phyloP scores from a whole-genome alignment of 2,113 vertebrate genomes.

The Scophthalmus maximus region DNA sequence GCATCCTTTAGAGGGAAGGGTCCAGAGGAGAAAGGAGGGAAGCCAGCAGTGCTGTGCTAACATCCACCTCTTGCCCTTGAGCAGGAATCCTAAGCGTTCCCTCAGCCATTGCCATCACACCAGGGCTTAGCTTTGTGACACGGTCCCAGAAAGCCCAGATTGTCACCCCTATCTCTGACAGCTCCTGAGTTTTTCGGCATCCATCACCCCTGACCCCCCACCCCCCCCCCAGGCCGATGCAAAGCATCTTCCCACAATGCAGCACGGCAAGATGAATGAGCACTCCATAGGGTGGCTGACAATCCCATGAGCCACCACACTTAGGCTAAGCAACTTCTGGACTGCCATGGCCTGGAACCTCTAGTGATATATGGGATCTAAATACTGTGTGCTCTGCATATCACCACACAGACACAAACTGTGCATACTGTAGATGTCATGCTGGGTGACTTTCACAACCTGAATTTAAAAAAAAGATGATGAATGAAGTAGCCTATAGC shows the following conservation, averaged over 20 bases:
- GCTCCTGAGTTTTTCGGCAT: slow-evolving; percentile 47
- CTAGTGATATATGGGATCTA: slow-evolving; percentile 17
- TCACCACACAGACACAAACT: neutral
- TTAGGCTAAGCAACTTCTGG: slow-evolving; percentile 23
- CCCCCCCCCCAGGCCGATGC: slow-evolving; percentile 3
- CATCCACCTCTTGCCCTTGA: slow-evolving; percentile 59
- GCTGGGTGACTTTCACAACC: slow-evolving; percentile 11
- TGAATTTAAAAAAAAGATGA: neutral
- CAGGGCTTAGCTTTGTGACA: slow-evolving; percentile 40
- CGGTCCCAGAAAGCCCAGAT: slow-evolving; percentile 64
- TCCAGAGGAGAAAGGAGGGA: slow-evolving; percentile 26
- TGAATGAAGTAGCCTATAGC: too few species aligned
- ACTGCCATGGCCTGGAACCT: slow-evolving; percentile 1
- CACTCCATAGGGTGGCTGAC: slow-evolving; percentile 38
- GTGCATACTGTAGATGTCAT: neutral
- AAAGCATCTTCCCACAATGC: slow-evolving; percentile 57
- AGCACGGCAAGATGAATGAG: slow-evolving; percentile 65
- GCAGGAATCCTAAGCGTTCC: slow-evolving; percentile 13
- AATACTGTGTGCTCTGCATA: slow-evolving; percentile 21
- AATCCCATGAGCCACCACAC: slow-evolving; percentile 24
- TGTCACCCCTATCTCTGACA: slow-evolving; percentile 64
- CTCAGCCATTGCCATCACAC: slow-evolving; percentile 31
- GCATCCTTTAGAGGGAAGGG: slow-evolving; percentile 19
- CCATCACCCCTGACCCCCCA: slow-evolving; percentile 68
- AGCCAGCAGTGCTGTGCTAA: slow-evolving; percentile 32